Evolutionary conservation across 2,888 invertebrate genomes (phyloP).

Genomic region (Polydrusus cervinus): DNA sequence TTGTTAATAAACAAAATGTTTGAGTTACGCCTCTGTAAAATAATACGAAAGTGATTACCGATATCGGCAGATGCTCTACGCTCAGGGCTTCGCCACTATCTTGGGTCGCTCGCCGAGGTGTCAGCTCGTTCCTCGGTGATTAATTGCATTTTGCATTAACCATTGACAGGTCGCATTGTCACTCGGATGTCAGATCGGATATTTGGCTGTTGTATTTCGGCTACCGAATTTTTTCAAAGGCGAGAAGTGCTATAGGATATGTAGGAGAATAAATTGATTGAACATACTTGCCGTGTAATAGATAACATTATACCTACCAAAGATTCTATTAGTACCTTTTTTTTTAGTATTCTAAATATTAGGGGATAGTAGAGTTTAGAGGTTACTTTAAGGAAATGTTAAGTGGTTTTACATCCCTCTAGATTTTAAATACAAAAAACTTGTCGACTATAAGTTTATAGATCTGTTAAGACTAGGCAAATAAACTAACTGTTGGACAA

Average conservation of each 20-base stretch:
- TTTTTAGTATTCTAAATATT: too few species aligned
- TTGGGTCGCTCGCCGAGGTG: slow-evolving; percentile 65
- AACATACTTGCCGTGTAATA: background rate
- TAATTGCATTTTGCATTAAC: slow-evolving; percentile 70
- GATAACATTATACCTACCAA: background rate
- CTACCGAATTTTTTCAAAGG: slow-evolving; percentile 55
- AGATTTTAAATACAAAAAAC: too few species aligned
- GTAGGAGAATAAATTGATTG: slow-evolving; percentile 26
- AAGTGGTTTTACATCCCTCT: too few species aligned
- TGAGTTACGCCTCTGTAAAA: slow-evolving; percentile 60
- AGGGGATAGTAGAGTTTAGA: too few species aligned
- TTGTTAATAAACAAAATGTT: too few species aligned
- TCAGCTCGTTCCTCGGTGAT: slow-evolving; percentile 67
- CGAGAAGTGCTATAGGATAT: slow-evolving; percentile 1
- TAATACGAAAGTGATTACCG: slow-evolving; percentile 67
- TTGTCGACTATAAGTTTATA: too few species aligned
- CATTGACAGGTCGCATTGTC: slow-evolving; percentile 70
- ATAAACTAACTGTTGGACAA: too few species aligned
- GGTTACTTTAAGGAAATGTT: too few species aligned
- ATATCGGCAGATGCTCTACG: slow-evolving; percentile 67
- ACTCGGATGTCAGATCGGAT: slow-evolving; percentile 55
- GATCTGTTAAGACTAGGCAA: too few species aligned
- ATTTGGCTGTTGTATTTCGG: slow-evolving; percentile 43
- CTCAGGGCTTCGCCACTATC: slow-evolving; percentile 61
- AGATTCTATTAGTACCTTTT: background rate